phyloP scores from a whole-genome alignment of 2,797 vertebrate genomes.

The Gymnocypris eckloni region DNA sequence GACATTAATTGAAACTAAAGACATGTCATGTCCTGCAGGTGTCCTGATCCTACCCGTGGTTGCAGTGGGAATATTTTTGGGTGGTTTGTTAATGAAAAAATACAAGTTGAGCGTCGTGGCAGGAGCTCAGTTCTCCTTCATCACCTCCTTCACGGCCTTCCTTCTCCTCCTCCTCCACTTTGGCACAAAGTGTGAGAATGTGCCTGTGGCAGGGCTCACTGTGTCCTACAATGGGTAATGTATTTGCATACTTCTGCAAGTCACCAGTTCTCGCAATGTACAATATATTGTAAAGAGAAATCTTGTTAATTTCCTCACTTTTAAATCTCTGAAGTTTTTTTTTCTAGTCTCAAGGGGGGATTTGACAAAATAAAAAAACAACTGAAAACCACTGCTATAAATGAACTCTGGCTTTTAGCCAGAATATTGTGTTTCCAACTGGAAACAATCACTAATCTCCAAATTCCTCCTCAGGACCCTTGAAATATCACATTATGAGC shows the following conservation, averaged over 20 bases:
- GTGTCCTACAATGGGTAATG: conserved; percentile 83
- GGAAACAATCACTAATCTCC: neutral
- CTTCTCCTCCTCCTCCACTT: conserved; percentile 80
- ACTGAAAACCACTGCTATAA: neutral
- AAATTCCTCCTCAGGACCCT: conserved; percentile 72
- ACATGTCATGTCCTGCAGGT: conserved; percentile 66
- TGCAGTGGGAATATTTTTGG: conserved; percentile 82
- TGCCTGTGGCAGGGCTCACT: conserved; percentile 82
- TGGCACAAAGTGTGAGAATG: conserved; percentile 81
- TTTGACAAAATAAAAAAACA: neutral
- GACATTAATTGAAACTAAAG: conserved; percentile 10
- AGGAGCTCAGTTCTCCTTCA: conserved; percentile 81
- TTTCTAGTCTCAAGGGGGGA: neutral
- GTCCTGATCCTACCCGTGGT: conserved; percentile 81
- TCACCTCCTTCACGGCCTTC: conserved; percentile 77
- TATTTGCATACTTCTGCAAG: neutral
- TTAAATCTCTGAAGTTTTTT: neutral
- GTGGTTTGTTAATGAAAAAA: conserved; percentile 85
- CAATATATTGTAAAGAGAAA: neutral
- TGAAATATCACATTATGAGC: conserved; percentile 66
- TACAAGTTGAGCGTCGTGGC: conserved; percentile 82
- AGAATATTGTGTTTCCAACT: neutral
- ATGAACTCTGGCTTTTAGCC: neutral
- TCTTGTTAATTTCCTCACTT: neutral
- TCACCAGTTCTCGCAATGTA: neutral